Evolutionary conservation across 1,140 invertebrate species (phyloP).

Genomic region (Halictus rubicundus): DNA sequence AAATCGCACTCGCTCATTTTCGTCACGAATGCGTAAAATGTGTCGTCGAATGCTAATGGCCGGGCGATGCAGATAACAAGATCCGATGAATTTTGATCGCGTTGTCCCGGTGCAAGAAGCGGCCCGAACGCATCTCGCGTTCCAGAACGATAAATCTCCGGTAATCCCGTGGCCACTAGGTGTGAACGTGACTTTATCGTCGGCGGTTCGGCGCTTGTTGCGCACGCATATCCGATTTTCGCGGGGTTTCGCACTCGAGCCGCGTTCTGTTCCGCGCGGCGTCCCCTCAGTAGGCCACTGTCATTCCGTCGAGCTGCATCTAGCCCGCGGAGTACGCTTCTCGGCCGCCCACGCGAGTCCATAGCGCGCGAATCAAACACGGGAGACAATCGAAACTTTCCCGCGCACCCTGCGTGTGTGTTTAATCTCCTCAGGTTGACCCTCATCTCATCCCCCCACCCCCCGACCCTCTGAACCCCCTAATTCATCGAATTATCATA

Average conservation of each 20-base stretch:
- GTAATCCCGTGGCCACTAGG: background rate
- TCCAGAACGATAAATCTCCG: background rate
- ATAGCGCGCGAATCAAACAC: conserved; percentile 28
- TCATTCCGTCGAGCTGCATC: conserved; percentile 57
- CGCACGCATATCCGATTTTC: conserved; percentile 63
- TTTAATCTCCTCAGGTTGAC: background rate
- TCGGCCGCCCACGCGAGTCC: conserved; percentile 35
- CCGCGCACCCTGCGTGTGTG: background rate
- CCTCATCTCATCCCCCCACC: background rate
- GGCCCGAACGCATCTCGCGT: background rate
- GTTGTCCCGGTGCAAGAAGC: background rate
- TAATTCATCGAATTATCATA: background rate
- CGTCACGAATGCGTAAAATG: no score
- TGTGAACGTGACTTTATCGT: conserved; percentile 18
- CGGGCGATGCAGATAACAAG: no score
- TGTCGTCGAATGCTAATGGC: no score
- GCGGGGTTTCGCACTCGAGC: conserved; percentile 51
- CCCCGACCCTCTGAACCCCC: no score
- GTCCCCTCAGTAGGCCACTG: conserved; percentile 62
- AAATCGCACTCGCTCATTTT: no score
- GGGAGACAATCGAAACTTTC: conserved; percentile 1
- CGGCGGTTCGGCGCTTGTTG: conserved; percentile 33
- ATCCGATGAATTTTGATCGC: no score
- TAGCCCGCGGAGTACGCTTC: conserved; percentile 30
- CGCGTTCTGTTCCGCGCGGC: conserved; percentile 26